phyloP scores from a whole-genome alignment of 2,888 invertebrate species.

The Sphaerophoria taeniata region DNA sequence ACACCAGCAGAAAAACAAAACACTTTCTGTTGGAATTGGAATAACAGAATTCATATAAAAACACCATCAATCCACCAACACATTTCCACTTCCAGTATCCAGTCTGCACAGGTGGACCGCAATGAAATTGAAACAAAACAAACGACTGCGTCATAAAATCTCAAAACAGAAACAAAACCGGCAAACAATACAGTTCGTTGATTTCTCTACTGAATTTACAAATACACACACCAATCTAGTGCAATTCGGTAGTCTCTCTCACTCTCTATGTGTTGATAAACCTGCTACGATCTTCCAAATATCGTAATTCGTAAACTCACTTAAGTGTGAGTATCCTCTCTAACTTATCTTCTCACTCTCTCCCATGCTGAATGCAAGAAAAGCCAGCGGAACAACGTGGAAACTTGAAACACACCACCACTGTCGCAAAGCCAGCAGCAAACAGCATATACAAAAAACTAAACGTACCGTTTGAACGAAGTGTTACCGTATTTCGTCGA shows the following conservation, averaged over 20 bases:
- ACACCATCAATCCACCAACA: not conserved
- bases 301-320: constrained; percentile 36
- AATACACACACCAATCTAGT: not conserved
- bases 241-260: not conserved
- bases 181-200: constrained; percentile 63
- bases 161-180: constrained; percentile 46
- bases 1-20: constrained; percentile 16
- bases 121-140: constrained; percentile 68
- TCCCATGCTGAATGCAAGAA: constrained; percentile 6
- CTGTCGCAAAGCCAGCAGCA: too few relatives aligned
- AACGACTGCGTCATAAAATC: constrained; percentile 46
- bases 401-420: constrained; percentile 39
- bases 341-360: not conserved
- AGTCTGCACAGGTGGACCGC: constrained; percentile 70
- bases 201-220: constrained; percentile 14
- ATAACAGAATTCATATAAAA: constrained; percentile 4
- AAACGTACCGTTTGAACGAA: constrained; percentile 64
- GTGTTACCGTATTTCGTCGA: constrained; percentile 73
- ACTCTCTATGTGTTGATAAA: constrained; percentile 1
- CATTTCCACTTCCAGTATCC: not conserved
- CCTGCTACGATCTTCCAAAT: constrained; percentile 58
- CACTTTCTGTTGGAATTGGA: not conserved
- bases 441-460: constrained; percentile 43
- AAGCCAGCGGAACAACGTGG: constrained; percentile 38
- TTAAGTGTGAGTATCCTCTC: constrained; percentile 22